These are phyloP conservation scores for Heliconius cydno DNA, from an alignment of 2,888 invertebrate species.

Conservation along the genomic window DNA sequence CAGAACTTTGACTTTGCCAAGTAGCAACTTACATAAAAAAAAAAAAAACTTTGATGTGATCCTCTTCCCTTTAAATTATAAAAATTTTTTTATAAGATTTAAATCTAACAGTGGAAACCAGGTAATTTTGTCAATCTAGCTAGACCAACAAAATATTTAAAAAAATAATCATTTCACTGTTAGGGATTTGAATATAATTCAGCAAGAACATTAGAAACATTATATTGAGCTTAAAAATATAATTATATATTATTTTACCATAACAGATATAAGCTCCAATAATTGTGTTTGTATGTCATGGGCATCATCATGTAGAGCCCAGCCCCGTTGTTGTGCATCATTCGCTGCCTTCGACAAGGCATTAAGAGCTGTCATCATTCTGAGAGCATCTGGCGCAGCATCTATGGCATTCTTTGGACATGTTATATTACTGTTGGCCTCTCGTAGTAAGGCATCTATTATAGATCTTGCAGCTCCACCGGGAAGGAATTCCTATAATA, in stretches of 20 bases:
- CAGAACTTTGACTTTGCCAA: no score
- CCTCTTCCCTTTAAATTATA: no score
- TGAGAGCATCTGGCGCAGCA: conserved; percentile 92
- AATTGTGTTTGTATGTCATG: conserved; percentile 93
- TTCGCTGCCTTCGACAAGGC: conserved; percentile 95
- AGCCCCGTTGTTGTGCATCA: conserved; percentile 97
- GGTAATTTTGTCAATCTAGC: not conserved
- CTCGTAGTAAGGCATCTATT: conserved; percentile 75
- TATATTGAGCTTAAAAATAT: not conserved
- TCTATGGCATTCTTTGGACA: conserved; percentile 87
- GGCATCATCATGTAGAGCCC: conserved; percentile 98
- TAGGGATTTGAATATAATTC: not conserved
- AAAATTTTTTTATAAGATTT: not conserved
- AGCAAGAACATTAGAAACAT: not conserved
- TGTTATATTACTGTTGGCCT: conserved; percentile 77
- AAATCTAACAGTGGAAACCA: not conserved
- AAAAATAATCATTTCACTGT: not conserved
- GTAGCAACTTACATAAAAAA: no score
- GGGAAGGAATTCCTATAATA: conserved; percentile 70
- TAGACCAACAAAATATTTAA: not conserved
- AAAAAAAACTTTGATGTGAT: no score
- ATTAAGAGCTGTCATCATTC: conserved; percentile 91
- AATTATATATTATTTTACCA: conserved; percentile 79
- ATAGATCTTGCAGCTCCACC: conserved; percentile 78
- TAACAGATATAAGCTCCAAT: conserved; percentile 90